Percentiles rank a stretch among this genome's conserved stretches.
Evolutionary conservation across 2,113 vertebrate species (phyloP).

Genomic region (Nanorana parkeri): DNA sequence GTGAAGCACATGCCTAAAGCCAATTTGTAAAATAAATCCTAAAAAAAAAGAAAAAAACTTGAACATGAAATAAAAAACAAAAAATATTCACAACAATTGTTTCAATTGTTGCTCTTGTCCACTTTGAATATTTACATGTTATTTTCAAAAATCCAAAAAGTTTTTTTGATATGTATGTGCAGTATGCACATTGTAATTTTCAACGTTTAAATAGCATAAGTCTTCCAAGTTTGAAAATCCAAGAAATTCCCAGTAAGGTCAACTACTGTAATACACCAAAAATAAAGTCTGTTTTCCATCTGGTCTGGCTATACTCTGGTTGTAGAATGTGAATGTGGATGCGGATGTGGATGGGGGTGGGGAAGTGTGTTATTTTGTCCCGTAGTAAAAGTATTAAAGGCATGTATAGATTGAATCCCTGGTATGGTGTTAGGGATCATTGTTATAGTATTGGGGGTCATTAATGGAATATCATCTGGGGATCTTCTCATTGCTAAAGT

Average conservation of each 20-base stretch:
- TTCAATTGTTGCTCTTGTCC: conserved; percentile 72
- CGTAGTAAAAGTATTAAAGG: conserved; percentile 93
- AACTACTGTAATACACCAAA: conserved; percentile 81
- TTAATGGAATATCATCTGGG: conserved; percentile 97
- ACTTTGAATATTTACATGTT: conserved; percentile 76
- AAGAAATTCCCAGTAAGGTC: conserved; percentile 77
- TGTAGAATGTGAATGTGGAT: conserved; percentile 98
- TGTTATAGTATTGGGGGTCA: conserved; percentile 98
- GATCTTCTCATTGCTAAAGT: conserved; percentile 98
- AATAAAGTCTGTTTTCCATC: conserved; percentile 79
- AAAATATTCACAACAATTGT: conserved; percentile 78
- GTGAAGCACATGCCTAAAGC: conserved; percentile 89
- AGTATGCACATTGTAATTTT: conserved; percentile 84
- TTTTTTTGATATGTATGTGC: conserved; percentile 85
- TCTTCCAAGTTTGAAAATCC: conserved; percentile 79
- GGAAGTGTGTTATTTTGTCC: conserved; percentile 98
- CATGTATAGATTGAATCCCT: conserved; percentile 92
- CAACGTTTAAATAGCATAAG: conserved; percentile 83
- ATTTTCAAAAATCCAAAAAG: conserved; percentile 75
- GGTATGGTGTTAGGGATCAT: conserved; percentile 98
- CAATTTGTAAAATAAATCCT: conserved; percentile 83
- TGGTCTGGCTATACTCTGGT: conserved; percentile 98
- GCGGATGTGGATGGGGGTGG: conserved; percentile 87
- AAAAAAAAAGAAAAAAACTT: conserved; percentile 77
- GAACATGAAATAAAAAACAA: conserved; percentile 79